Evolutionary conservation across 2,888 invertebrate species (phyloP), one percentile per base, ranked within the genome.

Genomic region (Rhorus exstirpatorius): DNA sequence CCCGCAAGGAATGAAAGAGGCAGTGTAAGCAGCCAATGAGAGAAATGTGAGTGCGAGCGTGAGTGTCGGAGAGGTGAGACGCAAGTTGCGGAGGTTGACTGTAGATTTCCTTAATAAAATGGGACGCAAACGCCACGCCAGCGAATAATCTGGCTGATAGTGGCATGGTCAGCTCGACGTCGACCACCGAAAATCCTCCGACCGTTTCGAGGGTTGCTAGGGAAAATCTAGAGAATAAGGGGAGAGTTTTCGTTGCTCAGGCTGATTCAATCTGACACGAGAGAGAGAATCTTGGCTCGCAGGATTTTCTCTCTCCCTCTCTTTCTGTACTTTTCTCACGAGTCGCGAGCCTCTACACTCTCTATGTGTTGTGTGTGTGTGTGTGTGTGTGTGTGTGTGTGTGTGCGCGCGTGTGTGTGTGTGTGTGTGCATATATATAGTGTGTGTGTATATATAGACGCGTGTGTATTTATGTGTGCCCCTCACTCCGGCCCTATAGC

Each of bases 101-200:
- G 31, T 86, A 87, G 89, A 91, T 92, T 92, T 91, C 89, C 91
- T 91, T 92, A 91, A 92, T 92, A 92, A 92, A 92, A 91, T 89
- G 88, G 87, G 89, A 90, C 89, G 90, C 90, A 90, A 92, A 91
- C 88, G 92, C 92, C 89, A 88, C 89, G 92, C 92, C 89, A 92
- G 91, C 92, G 90, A 91, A 92, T 92, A n/a, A 92, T 92, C 91
- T 87, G 86, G 91, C 90, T 88, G 91, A 92, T 92, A 91, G 91
- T 89, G 88, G 90, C 89, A 89, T 86, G 91, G 91, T 91, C 91
- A 91, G 89, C 91, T 90, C 88, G 77, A 83, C 86, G 89, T 91
- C 89, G 89, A 88, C 86, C 87, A 72, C 87, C 88, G 89, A 89
- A 89, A 89, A 88, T 88, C 88, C 87, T 87, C 86, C 86, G 84